phyloP scores from a whole-genome alignment of 2,797 vertebrate species.

The Cephalopachus bancanus region DNA sequence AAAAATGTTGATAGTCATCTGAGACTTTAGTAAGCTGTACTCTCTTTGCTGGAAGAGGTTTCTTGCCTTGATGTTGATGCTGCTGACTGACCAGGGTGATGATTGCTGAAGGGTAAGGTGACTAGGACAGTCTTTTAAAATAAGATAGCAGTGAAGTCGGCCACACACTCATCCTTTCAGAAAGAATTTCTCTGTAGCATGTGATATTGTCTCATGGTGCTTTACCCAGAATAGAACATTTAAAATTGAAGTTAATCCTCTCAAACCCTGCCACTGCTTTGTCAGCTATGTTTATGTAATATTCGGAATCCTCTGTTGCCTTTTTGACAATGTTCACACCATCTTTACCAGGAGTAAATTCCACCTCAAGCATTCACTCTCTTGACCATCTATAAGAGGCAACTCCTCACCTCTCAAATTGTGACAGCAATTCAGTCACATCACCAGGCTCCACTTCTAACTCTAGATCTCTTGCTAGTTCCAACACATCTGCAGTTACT shows the following conservation, averaged over 20 bases:
- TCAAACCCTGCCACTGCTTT: background rate
- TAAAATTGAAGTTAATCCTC: background rate
- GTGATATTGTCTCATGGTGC: background rate
- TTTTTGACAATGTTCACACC: background rate
- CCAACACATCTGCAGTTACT: background rate
- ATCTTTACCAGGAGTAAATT: background rate
- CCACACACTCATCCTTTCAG: background rate
- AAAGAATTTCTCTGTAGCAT: background rate
- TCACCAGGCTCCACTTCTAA: background rate
- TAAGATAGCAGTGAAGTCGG: background rate
- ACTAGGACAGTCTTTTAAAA: background rate
- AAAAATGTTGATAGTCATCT: background rate
- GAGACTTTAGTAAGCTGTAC: background rate
- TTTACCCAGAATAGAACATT: background rate
- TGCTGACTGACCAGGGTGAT: background rate
- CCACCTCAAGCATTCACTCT: background rate
- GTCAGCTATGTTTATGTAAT: background rate
- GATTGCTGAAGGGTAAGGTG: background rate
- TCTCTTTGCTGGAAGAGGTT: background rate
- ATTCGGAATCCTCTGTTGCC: background rate
- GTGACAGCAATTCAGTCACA: background rate
- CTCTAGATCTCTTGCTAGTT: background rate
- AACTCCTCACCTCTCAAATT: background rate
- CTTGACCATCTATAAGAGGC: background rate
- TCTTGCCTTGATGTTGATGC: background rate